Conservation (phyloP, 2,113 vertebrate species). For the Acrocephalus arundinaceus region DNA sequence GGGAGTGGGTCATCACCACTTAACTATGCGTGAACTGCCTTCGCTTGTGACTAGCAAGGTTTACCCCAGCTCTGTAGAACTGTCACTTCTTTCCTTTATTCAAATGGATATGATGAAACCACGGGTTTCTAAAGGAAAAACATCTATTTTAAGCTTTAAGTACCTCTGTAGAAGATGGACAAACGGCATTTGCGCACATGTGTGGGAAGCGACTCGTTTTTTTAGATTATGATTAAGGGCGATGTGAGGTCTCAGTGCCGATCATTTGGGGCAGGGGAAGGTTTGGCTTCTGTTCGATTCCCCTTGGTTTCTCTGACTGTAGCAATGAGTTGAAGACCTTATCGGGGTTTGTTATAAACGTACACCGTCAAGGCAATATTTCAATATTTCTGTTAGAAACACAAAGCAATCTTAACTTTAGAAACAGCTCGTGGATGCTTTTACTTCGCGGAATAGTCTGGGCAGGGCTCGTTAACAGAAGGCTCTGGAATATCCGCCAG, state of each 20-base stretch:
- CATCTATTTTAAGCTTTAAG: neutral
- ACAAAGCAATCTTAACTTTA: neutral
- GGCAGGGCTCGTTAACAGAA: neutral
- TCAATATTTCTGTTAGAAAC: neutral
- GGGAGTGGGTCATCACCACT: neutral
- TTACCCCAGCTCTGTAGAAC: neutral
- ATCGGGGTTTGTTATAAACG: neutral
- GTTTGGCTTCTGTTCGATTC: neutral
- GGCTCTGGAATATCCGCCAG: neutral
- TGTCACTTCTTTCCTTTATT: neutral
- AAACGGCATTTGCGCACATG: rapidly evolving
- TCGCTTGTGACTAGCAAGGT: neutral
- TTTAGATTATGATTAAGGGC: neutral
- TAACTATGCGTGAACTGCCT: neutral
- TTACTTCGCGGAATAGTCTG: neutral
- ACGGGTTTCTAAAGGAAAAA: neutral
- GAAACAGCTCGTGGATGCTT: neutral
- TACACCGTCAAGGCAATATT: neutral
- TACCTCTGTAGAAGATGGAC: neutral
- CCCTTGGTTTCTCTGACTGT: neutral
- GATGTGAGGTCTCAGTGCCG: neutral
- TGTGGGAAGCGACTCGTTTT: neutral
- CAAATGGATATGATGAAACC: rapidly evolving
- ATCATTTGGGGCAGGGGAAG: neutral
- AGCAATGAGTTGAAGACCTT: neutral